Base-by-base conservation (phyloP, 1,140 invertebrate species). In the Mamestra configurata region DNA sequence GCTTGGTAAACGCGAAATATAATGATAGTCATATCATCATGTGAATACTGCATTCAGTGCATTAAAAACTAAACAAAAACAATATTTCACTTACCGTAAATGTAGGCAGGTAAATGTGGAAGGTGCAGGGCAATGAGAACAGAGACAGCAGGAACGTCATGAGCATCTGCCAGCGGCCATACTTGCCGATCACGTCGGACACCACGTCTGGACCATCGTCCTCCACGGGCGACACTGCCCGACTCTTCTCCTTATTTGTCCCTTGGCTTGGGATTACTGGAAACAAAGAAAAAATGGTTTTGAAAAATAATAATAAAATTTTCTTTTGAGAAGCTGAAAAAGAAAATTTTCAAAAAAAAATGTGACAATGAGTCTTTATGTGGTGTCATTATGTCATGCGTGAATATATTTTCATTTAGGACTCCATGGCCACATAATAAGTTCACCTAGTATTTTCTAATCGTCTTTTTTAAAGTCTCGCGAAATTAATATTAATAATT, bases 41-140 rank as follows among this genome's bases (percentile, higher is more conserved):
- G n/a, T n/a, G n/a, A n/a, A n/a, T n/a, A n/a, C n/a, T n/a, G n/a
- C n/a, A n/a, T n/a, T n/a, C n/a, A n/a, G n/a, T n/a, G n/a, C n/a
- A n/a, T n/a, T 37, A n/a, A 37, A 64, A 37, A 37, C 4, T 51
- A 51, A 37, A 46, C 4, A 31, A 51, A n/a, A 53, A 1, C n/a
- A n/a, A n/a, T n/a, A 10, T 4, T 18, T 18, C 22, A 88, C 93
- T 95, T 82, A 96, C 95, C 84, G 96, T 96, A 88, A 97, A 97
- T 1, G 96, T 96, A 4, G 96, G 96, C 46, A 96, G 96, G 89
- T 97, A 97, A 86, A 97, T 97, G 88, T 97, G 97, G 93, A 97
- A 97, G 18, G 97, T 97, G 84, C 97, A 97, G 1, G 97, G 97
- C 84, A 97, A 96, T 84, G 97, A 97, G 89, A 97, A 97, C 37